Percentiles rank a stretch among this genome's conserved stretches.
phyloP scores from a whole-genome alignment of 2,113 vertebrate genomes.

The Alexandromys fortis region DNA sequence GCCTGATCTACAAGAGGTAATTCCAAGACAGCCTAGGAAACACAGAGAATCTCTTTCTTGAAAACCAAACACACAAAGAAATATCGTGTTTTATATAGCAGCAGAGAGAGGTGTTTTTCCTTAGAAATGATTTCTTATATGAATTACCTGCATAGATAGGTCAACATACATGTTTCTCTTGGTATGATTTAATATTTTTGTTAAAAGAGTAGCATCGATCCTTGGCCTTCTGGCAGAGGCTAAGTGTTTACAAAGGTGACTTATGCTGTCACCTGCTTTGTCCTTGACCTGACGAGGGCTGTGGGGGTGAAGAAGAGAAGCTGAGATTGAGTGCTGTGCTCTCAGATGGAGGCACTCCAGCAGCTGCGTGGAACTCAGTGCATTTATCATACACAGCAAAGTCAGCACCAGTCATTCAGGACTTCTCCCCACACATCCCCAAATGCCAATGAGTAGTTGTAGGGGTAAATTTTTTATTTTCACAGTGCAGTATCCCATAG shows the following conservation, averaged over 20 bases:
- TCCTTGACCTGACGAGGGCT: not conserved
- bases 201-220: not conserved
- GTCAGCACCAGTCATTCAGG: not conserved
- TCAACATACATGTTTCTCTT: not conserved
- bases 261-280: not conserved
- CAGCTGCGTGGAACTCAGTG: not conserved
- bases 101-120: not conserved
- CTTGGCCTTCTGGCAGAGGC: not conserved
- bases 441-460: not conserved
- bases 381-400: not conserved
- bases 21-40: not conserved
- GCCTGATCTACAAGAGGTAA: not conserved
- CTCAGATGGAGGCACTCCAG: not conserved
- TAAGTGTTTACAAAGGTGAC: not conserved
- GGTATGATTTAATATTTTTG: not conserved
- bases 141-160: not conserved
- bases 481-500: not conserved
- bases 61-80: not conserved
- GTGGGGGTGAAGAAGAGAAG: not conserved
- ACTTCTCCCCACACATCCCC: not conserved
- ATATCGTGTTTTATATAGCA: not conserved
- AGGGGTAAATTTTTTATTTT: conserved; percentile 25
- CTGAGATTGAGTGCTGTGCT: not conserved
- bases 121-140: not conserved
- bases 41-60: not conserved